Conservation (phyloP, 2,113 vertebrate species). For the Triplophysa rosa region DNA sequence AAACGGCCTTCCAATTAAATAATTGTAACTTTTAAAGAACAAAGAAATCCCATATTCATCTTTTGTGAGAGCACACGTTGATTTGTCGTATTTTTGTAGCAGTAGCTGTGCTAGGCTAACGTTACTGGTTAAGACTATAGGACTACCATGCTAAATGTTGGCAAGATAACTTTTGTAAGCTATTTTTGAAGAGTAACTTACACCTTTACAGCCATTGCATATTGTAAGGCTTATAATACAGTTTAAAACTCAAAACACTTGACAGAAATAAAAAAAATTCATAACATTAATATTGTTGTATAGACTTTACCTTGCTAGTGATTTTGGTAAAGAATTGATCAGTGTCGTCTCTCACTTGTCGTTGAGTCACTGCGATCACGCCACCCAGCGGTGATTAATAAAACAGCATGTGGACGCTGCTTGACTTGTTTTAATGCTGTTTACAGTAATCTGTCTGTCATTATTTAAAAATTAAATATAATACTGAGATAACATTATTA, state of each 20-base stretch:
- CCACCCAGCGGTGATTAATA: constrained; percentile 51
- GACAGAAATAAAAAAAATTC: background rate
- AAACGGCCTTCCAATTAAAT: background rate
- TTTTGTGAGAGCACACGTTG: background rate
- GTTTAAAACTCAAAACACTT: background rate
- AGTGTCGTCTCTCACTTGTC: background rate
- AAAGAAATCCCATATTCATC: background rate
- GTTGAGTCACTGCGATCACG: constrained; percentile 43
- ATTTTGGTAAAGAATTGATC: background rate
- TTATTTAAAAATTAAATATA: no score
- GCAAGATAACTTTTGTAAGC: no score
- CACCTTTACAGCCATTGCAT: background rate
- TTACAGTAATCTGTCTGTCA: background rate
- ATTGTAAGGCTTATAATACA: background rate
- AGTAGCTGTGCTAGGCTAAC: no score
- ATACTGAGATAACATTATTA: background rate
- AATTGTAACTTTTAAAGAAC: background rate
- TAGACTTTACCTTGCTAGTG: background rate
- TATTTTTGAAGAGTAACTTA: no score
- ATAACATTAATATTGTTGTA: background rate
- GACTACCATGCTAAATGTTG: no score
- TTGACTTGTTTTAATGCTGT: background rate
- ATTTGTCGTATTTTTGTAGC: no score
- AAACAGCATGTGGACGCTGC: constrained; percentile 29
- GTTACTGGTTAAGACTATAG: no score